Evolutionary conservation across 2,888 invertebrate species (phyloP), one percentile per base, ranked within the genome.

Genomic region (Odontomyia ornata): DNA sequence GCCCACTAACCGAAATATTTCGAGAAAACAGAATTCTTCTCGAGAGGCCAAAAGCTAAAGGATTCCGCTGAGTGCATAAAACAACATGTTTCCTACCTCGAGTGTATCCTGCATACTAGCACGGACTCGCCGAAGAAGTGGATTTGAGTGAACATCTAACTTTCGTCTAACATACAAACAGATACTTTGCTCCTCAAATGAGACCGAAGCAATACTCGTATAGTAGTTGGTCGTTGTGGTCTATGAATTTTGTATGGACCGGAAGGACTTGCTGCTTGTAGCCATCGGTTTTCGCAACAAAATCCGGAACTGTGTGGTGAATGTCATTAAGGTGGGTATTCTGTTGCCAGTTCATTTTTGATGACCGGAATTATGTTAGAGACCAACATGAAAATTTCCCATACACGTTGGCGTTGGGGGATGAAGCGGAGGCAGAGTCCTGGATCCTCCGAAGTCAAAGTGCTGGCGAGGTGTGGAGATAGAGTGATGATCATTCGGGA

Each of bases 241-340:
- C 36, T 43, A 73, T 73, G 73, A 73, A 73, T 73, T 73, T 73
- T 73, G 57, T 60, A 73, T 73, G 18, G 15, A 15, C 73, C 73
- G 73, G 73, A 73, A 60, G 73, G 73, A 60, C 73, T 73, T 73
- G 73, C 36, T 72, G 72, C 72, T 60, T 47, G 57, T 73, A 73
- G 57, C 36, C 73, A 73, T 73, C 60, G 57, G 57, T 73, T 73
- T 73, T 57, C 23, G 30, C 13, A 21, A 30, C 57, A 43, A 73
- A 73, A 30, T 30, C 73, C 57, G 73, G 57, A 73, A 30, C 57
- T 47, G 69, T 69, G 73, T 57, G 73, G 60, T 73, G 57, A 73
- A 73, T 73, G 73, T 73, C 73, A 73, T 73, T 73, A 73, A 73
- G 69, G 57, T 60, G 60, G 23, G 57, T 73, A 73, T 60, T 73